Percentiles rank a stretch among this genome's conserved stretches.
phyloP scores from a whole-genome alignment of 1,140 invertebrate genomes.

The Nephila pilipes region DNA sequence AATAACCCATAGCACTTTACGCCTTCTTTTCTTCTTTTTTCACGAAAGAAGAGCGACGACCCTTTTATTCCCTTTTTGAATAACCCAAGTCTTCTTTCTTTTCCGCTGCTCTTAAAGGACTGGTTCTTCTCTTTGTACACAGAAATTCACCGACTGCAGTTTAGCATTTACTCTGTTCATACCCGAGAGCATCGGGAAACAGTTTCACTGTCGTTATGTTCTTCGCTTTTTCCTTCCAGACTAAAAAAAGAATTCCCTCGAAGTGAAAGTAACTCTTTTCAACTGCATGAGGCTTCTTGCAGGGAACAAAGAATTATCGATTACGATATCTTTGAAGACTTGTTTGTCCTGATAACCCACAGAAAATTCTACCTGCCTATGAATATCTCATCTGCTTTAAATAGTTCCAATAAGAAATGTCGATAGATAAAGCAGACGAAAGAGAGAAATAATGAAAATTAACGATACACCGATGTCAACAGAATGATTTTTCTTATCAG shows the following conservation, averaged over 20 bases:
- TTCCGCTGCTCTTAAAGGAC: background rate
- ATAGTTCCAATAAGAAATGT: background rate
- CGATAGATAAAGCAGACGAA: background rate
- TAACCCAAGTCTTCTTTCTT: conserved; percentile 2
- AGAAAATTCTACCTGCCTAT: background rate
- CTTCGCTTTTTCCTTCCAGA: too few species aligned
- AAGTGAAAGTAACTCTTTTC: background rate
- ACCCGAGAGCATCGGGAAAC: background rate
- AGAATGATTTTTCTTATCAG: background rate
- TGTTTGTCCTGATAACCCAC: background rate
- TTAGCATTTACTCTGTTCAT: background rate
- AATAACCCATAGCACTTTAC: conserved; percentile 48
- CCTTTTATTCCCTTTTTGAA: conserved; percentile 46
- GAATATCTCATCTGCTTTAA: background rate
- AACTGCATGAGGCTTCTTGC: background rate
- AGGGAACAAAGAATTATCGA: background rate
- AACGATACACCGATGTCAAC: background rate
- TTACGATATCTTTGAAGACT: background rate
- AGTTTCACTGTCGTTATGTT: background rate
- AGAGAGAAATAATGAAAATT: background rate
- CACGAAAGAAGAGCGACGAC: conserved; percentile 42
- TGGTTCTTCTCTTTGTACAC: conserved; percentile 38
- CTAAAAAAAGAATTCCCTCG: background rate
- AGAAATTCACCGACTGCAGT: background rate
- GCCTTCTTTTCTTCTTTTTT: conserved; percentile 52